Evolutionary conservation across 2,113 vertebrate genomes (phyloP).

Genomic region (Pollimyrus isidori): DNA sequence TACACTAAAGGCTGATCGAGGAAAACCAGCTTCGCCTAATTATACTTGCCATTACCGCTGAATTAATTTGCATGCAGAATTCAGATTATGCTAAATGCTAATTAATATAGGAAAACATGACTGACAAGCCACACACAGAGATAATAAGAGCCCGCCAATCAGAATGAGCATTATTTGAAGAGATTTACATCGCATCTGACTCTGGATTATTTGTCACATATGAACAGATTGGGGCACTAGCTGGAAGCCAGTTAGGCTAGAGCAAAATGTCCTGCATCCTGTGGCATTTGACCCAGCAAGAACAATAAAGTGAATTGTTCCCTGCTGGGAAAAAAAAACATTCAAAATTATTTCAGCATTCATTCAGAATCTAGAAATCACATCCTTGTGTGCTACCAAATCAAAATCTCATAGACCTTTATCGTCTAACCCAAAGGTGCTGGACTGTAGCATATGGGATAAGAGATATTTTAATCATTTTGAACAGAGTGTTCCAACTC

Average conservation of each 20-base stretch:
- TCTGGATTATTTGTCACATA: background rate
- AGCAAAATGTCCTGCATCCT: background rate
- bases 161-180: background rate
- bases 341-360: background rate
- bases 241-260: background rate
- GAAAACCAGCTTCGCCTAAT: conserved; percentile 10
- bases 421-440: background rate
- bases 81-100: background rate
- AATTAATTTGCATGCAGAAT: background rate
- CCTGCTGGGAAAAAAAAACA: background rate
- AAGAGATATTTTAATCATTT: background rate
- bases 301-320: background rate
- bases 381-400: background rate
- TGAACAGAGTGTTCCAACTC: background rate
- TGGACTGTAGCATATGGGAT: background rate
- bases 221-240: background rate
- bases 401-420: background rate
- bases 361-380: background rate
- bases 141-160: conserved; percentile 2
- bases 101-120: conserved; percentile 5
- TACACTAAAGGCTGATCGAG: background rate
- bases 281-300: background rate
- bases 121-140: background rate
- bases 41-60: background rate
- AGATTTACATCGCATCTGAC: background rate